Conservation (phyloP, 2,113 vertebrate genomes). For the Lasiurus cinereus region DNA sequence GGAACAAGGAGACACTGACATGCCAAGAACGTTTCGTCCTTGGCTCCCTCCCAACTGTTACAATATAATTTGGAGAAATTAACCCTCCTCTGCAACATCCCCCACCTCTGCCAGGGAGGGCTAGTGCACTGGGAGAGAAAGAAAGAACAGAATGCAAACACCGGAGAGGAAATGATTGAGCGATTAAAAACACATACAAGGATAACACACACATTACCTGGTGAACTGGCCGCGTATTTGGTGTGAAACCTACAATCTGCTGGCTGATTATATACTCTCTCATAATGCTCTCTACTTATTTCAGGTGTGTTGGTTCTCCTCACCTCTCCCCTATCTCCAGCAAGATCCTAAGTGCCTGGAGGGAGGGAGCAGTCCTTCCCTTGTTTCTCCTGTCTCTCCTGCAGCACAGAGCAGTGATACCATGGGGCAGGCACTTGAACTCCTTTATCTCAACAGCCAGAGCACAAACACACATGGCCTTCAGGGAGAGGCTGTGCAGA, state of each 20-base stretch:
- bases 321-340: background rate
- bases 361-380: background rate
- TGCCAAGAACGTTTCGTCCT: background rate
- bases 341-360: background rate
- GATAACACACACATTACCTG: constrained; percentile 53
- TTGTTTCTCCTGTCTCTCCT: background rate
- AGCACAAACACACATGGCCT: background rate
- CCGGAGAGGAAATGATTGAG: constrained; percentile 42
- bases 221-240: background rate
- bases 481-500: background rate
- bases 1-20: constrained; percentile 19
- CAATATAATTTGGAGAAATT: constrained; percentile 62
- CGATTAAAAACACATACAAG: constrained; percentile 48
- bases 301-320: background rate
- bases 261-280: constrained; percentile 27
- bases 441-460: background rate
- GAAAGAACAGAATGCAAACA: constrained; percentile 65
- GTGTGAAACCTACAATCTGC: constrained; percentile 63
- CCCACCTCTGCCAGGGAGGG: background rate
- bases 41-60: constrained; percentile 20
- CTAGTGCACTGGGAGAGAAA: constrained; percentile 47
- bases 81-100: constrained; percentile 7
- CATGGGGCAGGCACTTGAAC: background rate
- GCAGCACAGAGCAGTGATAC: background rate
- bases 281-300: background rate